phyloP scores from a whole-genome alignment of 2,888 invertebrate species.

The Hirtodrosophila histrioides region DNA sequence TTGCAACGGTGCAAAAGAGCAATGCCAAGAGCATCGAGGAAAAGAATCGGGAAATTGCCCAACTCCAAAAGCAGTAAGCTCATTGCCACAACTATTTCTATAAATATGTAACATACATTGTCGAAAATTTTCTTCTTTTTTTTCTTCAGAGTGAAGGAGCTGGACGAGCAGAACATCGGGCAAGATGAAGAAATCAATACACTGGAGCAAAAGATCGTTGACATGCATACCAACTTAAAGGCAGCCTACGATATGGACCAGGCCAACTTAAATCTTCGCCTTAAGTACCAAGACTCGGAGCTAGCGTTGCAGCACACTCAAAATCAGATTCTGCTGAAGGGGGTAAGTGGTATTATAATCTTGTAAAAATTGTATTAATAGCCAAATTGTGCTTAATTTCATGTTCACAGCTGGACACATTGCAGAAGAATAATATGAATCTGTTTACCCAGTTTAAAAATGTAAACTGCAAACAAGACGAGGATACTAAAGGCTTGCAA shows the following conservation, averaged over 20 bases:
- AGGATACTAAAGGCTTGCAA: no score
- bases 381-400: no score
- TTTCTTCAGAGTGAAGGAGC: not conserved
- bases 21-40: conserved; percentile 1
- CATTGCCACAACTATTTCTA: not conserved
- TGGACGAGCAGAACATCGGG: not conserved
- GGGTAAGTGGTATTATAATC: no score
- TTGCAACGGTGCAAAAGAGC: conserved; percentile 4
- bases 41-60: conserved; percentile 9
- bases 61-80: conserved; percentile 24
- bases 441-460: no score
- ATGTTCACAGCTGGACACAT: no score
- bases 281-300: not conserved
- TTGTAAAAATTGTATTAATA: no score
- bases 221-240: conserved; percentile 21
- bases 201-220: not conserved
- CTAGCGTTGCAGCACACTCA: not conserved
- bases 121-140: not conserved
- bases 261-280: no score
- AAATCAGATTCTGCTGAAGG: not conserved
- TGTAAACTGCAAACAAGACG: no score
- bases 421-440: no score
- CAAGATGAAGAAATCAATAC: not conserved
- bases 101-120: no score
- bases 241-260: conserved; percentile 14